These are phyloP conservation scores for Cyrtorhinus lividipennis DNA, from an alignment of 1,140 invertebrate genomes.

Conservation along the genomic window DNA sequence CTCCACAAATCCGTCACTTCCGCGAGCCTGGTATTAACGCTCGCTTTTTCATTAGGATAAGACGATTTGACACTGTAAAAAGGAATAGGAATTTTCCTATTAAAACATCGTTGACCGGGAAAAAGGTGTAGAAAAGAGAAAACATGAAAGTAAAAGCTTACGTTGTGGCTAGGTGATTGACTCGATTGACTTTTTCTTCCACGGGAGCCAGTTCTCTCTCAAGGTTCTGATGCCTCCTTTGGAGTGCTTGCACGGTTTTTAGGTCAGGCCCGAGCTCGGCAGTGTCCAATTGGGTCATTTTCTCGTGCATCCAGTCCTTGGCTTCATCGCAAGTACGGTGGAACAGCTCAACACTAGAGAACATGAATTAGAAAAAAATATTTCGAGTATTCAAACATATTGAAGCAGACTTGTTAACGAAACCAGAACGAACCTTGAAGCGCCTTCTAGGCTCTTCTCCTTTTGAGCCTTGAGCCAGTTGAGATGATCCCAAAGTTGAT, in stretches of 20 bases:
- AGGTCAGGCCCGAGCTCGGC: conserved; percentile 68
- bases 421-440: no score
- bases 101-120: no score
- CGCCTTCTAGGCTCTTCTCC: conserved; percentile 80
- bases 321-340: conserved; percentile 85
- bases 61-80: conserved; percentile 60
- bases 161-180: conserved; percentile 63
- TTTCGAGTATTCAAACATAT: not conserved
- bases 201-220: conserved; percentile 80
- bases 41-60: conserved; percentile 76
- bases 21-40: conserved; percentile 68
- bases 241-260: conserved; percentile 78
- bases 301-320: conserved; percentile 86
- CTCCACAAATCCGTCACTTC: conserved; percentile 81
- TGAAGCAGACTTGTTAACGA: conserved; percentile 24
- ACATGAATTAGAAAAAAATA: conserved; percentile 6
- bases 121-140: no score
- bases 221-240: conserved; percentile 75
- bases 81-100: no score
- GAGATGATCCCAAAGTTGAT: conserved; percentile 74
- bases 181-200: conserved; percentile 73
- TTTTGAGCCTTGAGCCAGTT: conserved; percentile 79
- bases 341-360: conserved; percentile 77
- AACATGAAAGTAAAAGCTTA: no score
- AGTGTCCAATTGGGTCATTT: conserved; percentile 69